These are phyloP conservation scores for Bimastos eiseni DNA, from an alignment of 2,888 invertebrate genomes.

Conservation along the genomic window DNA sequence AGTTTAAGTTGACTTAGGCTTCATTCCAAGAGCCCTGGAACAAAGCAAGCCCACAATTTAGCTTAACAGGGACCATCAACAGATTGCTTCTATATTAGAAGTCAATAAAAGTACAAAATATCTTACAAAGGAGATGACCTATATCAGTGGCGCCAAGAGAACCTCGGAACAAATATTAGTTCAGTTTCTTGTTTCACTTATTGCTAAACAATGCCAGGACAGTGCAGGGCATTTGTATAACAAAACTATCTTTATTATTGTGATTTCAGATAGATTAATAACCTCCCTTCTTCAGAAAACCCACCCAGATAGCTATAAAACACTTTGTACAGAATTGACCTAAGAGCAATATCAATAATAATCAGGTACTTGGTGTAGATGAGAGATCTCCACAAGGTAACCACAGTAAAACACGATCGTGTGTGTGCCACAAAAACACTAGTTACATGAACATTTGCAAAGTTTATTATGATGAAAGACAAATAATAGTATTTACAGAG, in stretches of 20 bases:
- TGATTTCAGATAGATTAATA: not conserved
- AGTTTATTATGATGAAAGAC: slow-evolving; percentile 5
- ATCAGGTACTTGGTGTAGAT: slow-evolving; percentile 4
- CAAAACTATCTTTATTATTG: not conserved
- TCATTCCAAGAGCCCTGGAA: not conserved
- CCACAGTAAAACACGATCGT: not conserved
- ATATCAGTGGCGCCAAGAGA: not conserved
- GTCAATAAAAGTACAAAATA: not conserved
- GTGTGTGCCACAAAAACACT: not conserved
- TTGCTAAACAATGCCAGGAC: not conserved
- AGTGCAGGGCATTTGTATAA: not conserved
- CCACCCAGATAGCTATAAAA: not conserved
- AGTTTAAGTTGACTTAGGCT: no score
- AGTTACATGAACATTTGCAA: not conserved
- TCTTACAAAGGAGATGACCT: not conserved
- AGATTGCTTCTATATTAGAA: not conserved
- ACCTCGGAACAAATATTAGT: not conserved
- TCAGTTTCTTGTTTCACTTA: not conserved
- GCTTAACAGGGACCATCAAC: not conserved
- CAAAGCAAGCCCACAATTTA: not conserved
- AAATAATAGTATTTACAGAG: not conserved
- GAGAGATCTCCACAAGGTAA: slow-evolving; percentile 6
- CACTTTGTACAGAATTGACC: not conserved
- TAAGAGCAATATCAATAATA: slow-evolving; percentile 5
- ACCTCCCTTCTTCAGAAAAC: not conserved